These are phyloP conservation scores for Oligia fasciuncula DNA, from an alignment of 2,888 invertebrate species.

Conservation along the genomic window DNA sequence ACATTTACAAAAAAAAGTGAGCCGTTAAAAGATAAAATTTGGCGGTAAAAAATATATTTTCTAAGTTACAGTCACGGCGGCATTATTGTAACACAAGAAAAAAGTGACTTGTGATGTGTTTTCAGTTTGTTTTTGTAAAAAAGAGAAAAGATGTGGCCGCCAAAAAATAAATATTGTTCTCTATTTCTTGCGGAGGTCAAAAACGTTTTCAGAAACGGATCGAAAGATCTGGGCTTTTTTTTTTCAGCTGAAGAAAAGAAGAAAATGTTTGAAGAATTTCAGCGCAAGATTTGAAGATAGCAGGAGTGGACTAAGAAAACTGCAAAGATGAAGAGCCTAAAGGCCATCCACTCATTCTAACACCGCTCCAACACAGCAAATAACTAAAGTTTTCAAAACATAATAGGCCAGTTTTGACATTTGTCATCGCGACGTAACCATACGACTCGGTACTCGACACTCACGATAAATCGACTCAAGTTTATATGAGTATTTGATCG, in stretches of 20 bases:
- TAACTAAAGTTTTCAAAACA: no score
- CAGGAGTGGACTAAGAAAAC: no score
- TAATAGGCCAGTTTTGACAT: no score
- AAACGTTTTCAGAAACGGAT: slow-evolving; percentile 45
- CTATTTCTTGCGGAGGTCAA: slow-evolving; percentile 71
- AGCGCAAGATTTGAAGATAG: background rate
- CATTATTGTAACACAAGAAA: slow-evolving; percentile 86
- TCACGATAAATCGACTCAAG: no score
- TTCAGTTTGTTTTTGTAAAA: slow-evolving; percentile 79
- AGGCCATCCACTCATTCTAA: no score
- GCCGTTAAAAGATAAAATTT: slow-evolving; percentile 69
- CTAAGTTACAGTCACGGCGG: slow-evolving; percentile 84
- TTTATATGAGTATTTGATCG: no score
- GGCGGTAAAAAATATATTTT: slow-evolving; percentile 85
- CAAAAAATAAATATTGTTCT: slow-evolving; percentile 79
- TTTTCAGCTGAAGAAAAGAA: slow-evolving; percentile 44
- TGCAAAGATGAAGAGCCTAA: background rate
- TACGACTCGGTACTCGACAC: no score
- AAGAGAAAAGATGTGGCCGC: slow-evolving; percentile 79
- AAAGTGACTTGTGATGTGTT: slow-evolving; percentile 80
- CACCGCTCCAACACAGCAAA: no score
- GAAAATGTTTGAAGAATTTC: background rate
- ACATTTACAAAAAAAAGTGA: slow-evolving; percentile 62
- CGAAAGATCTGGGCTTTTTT: slow-evolving; percentile 26
- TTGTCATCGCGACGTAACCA: no score